phyloP scores from a whole-genome alignment of 2,888 invertebrate species.

The Eremobia ochroleuca region DNA sequence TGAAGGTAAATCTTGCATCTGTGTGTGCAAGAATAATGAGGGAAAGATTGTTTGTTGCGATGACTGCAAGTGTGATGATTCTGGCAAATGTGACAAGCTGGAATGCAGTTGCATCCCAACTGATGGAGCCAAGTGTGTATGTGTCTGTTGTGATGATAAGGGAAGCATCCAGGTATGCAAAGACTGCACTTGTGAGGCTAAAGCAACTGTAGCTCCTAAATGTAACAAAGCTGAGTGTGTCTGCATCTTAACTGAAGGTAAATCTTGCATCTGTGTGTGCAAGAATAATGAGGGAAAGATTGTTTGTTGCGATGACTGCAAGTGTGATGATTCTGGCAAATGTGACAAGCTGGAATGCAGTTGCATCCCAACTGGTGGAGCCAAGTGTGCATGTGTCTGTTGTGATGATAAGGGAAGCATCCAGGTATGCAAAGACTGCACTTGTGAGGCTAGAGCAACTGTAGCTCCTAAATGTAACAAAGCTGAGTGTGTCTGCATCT shows the following conservation, averaged over 20 bases:
- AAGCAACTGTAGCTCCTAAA: not conserved
- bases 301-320: conserved; percentile 50
- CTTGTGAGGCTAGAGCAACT: conserved; percentile 41
- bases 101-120: no score
- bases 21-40: conserved; percentile 42
- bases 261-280: conserved; percentile 53
- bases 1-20: conserved; percentile 41
- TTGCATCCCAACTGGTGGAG: conserved; percentile 61
- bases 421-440: conserved; percentile 59
- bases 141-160: no score
- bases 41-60: conserved; percentile 53
- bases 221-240: conserved; percentile 69
- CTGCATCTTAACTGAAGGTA: conserved; percentile 68
- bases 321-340: conserved; percentile 26
- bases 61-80: not conserved
- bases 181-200: conserved; percentile 37
- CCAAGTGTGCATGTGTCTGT: conserved; percentile 68
- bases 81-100: no score
- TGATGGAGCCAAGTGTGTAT: no score
- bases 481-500: conserved; percentile 59
- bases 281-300: conserved; percentile 30
- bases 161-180: conserved; percentile 40
- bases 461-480: conserved; percentile 28
- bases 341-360: conserved; percentile 52
- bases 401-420: conserved; percentile 29